phyloP scores from a whole-genome alignment of 2,797 vertebrate genomes.

The Furcifer pardalis region DNA sequence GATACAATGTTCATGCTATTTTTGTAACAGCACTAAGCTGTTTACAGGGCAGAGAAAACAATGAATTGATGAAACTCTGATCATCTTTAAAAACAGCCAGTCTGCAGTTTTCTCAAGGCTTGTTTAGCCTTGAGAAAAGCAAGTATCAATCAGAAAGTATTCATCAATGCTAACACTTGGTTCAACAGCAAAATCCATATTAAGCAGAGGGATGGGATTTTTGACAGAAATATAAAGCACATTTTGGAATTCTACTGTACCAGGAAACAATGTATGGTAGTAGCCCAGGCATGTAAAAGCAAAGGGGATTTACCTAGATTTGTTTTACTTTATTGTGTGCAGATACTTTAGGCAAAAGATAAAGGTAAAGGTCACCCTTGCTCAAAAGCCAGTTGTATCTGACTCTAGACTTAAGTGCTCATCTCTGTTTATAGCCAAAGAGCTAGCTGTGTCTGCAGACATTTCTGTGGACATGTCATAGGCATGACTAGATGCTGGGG shows the following conservation, averaged over 20 bases:
- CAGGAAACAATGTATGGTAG: conserved; percentile 19
- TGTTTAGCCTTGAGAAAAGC: too few relatives aligned
- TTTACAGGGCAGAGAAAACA: neutral
- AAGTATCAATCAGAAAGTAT: neutral
- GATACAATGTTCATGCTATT: neutral
- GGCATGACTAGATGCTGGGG: too few relatives aligned
- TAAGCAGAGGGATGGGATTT: neutral
- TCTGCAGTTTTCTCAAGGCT: neutral
- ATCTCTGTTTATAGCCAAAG: too few relatives aligned
- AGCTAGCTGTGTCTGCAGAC: too few relatives aligned
- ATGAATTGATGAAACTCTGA: neutral
- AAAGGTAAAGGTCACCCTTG: too few relatives aligned
- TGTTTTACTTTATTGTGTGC: conserved; percentile 6
- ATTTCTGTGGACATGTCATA: too few relatives aligned
- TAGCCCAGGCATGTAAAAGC: conserved; percentile 35
- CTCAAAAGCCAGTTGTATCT: too few relatives aligned
- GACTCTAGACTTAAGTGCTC: too few relatives aligned
- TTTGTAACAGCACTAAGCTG: neutral
- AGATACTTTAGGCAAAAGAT: conserved; percentile 36
- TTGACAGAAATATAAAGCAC: neutral
- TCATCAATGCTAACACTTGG: neutral
- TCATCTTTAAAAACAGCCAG: neutral
- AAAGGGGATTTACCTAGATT: conserved; percentile 29
- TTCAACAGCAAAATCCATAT: too few relatives aligned
- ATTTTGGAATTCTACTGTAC: neutral